Base-by-base conservation (phyloP, 2,797 vertebrate genomes). In the Lophotriccus pileatus region DNA sequence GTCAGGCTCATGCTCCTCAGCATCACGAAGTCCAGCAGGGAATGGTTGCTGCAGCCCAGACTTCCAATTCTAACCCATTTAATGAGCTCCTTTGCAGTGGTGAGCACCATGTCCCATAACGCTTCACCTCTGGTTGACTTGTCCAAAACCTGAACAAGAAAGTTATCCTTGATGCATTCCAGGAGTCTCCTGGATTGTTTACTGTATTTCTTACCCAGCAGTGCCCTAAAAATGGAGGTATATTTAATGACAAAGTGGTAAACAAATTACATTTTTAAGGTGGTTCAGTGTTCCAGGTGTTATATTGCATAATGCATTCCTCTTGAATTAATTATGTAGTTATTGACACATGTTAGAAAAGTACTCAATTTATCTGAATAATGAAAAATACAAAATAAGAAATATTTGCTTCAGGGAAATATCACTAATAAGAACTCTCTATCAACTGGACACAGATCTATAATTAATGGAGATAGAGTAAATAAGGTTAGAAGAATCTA, bases 111-210 rank as follows among this genome's bases (percentile, higher is more conserved):
- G 6, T 44, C 16, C 23, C 16, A 4, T 24, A 50, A 44, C 0
- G 0, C 11, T n/a, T 44, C 41, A 58, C 8, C 8, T 58, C 44
- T 34, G 3, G 1, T 10, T 73, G 46, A 3, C 32, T 72, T 50
- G n/a, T 58, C n/a, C 44, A 58, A 14, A 19, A 37, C 9, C 8
- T n/a, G 25, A 32, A 47, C 25, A 49, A 63, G 52, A 8, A 56
- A 49, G 30, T n/a, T 55, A 16, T 37, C 12, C 32, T 56, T 37
- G 27, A 11, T 4, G 15, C 7, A 27, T 14, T 50, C 19, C 23
- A 20, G 23, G 12, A 50, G 7, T 64, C 44, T 58, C 27, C 23
- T 64, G 44, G 37, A 20, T 17, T 44, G 6, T n/a, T 28, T 17
- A 58, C 25, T 36, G 37, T n/a, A 37, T 72, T 58, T 64, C 32